Evolutionary conservation across 2,113 vertebrate species (phyloP).

Genomic region (Hippocampus barbouri): DNA sequence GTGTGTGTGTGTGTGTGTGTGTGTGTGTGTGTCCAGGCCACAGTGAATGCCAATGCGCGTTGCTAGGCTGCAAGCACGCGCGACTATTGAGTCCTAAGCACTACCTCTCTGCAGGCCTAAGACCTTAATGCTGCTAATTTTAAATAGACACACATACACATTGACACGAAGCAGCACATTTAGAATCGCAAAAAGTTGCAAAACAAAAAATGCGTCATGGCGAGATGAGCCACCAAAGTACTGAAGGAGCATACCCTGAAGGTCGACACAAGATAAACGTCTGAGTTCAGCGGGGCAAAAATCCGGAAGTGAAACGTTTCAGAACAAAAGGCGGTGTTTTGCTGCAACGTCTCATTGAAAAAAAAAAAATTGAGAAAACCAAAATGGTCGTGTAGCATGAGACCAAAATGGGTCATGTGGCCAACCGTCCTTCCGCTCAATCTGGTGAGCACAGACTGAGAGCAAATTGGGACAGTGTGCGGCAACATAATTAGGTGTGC

Average conservation of each 20-base stretch:
- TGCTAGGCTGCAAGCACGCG: constrained; percentile 13
- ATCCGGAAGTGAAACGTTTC: background rate
- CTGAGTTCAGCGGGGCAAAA: constrained; percentile 12
- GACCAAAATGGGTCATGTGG: constrained; percentile 36
- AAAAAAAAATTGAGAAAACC: constrained; percentile 4
- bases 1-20: background rate
- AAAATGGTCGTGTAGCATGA: constrained; percentile 10
- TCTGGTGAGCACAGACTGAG: background rate
- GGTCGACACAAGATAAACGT: constrained; percentile 48
- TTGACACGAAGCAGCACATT: background rate
- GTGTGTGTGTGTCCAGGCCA: background rate
- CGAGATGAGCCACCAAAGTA: background rate
- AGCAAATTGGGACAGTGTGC: constrained; percentile 7
- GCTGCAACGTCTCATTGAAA: constrained; percentile 20
- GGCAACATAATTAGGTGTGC: constrained; percentile 5
- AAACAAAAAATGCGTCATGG: too few relatives aligned
- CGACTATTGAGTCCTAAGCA: constrained; percentile 5
- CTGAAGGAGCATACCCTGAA: background rate
- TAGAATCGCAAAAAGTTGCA: too few relatives aligned
- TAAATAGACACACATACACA: background rate
- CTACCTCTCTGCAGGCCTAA: background rate
- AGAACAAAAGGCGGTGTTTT: background rate
- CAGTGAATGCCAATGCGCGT: background rate
- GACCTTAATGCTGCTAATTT: background rate
- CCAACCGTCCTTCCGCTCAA: constrained; percentile 32